Evolutionary conservation across 2,888 invertebrate species (phyloP).

Genomic region (Tigriopus californicus): DNA sequence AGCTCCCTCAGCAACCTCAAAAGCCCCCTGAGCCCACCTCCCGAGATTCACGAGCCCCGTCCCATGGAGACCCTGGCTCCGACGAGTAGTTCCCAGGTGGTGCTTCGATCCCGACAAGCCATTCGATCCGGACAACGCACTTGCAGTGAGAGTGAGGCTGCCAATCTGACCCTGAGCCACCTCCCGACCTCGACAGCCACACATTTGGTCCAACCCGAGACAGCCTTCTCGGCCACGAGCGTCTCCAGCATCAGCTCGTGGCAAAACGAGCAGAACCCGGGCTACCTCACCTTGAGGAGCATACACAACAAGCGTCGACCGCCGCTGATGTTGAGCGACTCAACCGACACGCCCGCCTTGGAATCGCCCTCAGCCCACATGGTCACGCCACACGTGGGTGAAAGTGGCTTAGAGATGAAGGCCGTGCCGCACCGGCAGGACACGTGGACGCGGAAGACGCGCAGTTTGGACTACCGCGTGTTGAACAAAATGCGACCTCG

Average conservation of each 20-base stretch:
- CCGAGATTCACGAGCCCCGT: no score
- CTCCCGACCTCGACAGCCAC: no score
- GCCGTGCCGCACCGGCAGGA: not conserved
- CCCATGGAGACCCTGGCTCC: no score
- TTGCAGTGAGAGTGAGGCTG: conserved; percentile 12
- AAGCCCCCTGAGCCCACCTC: not conserved
- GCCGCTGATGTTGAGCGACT: not conserved
- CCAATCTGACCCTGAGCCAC: not conserved
- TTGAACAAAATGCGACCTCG: not conserved
- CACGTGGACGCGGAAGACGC: conserved; percentile 1
- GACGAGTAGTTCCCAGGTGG: not conserved
- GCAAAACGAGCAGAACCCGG: conserved; percentile 2
- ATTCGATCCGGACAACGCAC: conserved; percentile 6
- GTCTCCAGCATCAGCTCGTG: conserved; percentile 1
- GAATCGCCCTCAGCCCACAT: no score
- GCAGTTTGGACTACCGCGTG: not conserved
- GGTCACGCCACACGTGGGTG: no score
- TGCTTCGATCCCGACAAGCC: not conserved
- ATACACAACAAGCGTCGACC: conserved; percentile 10
- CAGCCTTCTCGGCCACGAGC: not conserved
- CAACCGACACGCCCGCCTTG: no score
- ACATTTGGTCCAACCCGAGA: no score
- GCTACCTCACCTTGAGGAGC: not conserved
- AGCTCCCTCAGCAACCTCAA: not conserved
- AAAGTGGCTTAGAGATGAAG: no score